Base-by-base conservation (phyloP, 2,113 vertebrate genomes). In the Oryzias curvinotus region DNA sequence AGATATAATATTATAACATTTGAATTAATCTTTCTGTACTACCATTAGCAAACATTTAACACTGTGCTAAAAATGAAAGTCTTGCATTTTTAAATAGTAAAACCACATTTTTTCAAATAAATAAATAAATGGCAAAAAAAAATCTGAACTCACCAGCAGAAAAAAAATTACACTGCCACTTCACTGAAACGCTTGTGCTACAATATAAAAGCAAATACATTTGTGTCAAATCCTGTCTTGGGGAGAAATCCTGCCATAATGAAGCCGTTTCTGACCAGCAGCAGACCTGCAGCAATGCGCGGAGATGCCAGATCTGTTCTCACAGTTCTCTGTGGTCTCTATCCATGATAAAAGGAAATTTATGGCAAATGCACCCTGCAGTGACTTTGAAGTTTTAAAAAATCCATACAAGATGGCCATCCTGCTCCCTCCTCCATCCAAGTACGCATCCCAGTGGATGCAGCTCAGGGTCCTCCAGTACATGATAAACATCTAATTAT, bases 351-450 rank as follows among this genome's bases (percentile, higher is more conserved):
- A 13, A 57, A 36, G 36, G 7, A 58, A n/a, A 78, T 74, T 36
- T 69, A 52, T 58, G 42, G 51, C 52, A 14, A 62, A 68, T 53
- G 57, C 64, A 46, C 63, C 72, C 70, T 57, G 62, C 68, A 56
- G 48, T 48, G 60, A 71, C 62, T 81, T 71, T 23, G 21, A 85
- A 79, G 58, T 71, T n/a, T n/a, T n/a, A 48, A 70, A 28, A 75
- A 78, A 78, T 78, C 81, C 53, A 78, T 85, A 78, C 68, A 59
- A 28, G 26, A 54, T 15, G 43, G 26, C 26, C 8, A 25, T 46
- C 16, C 57, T 49, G 48, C 51, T 14, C 56, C 36, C 56, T 59
- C 4, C 19, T 4, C 50, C 68, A 55, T 54, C 58, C 42, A 48
- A 62, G 21, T 52, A 66, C 58, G 65, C 63, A 71, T 75, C 65